Percentiles rank a stretch among this genome's conserved stretches.
phyloP scores from a whole-genome alignment of 2,113 vertebrate genomes.

The Chlamydotis undulata region DNA sequence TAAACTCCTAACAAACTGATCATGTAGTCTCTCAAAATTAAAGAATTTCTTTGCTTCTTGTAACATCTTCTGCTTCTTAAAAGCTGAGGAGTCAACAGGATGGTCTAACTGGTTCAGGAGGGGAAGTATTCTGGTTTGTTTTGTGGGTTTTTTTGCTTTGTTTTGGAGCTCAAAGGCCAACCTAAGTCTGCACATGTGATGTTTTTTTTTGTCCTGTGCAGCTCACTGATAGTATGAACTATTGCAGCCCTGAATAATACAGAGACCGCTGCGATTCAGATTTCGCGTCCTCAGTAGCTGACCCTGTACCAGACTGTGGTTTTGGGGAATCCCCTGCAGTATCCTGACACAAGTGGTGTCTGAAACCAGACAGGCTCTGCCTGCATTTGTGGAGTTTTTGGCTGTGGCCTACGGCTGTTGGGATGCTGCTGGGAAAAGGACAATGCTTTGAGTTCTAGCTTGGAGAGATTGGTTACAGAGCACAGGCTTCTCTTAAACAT shows the following conservation, averaged over 20 bases:
- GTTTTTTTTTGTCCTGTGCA: background rate
- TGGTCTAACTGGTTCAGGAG: background rate
- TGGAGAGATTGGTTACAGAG: background rate
- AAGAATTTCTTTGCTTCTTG: background rate
- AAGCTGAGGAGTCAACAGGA: background rate
- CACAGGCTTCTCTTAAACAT: background rate
- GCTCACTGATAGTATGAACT: background rate
- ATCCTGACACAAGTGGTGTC: background rate
- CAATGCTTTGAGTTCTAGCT: background rate
- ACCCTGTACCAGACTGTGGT: accelerated
- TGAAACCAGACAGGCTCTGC: background rate
- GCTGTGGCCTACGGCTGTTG: background rate
- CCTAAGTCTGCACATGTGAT: background rate
- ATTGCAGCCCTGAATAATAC: background rate
- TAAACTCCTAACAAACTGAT: background rate
- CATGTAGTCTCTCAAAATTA: background rate
- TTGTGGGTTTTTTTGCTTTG: background rate
- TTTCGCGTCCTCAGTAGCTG: too few species aligned
- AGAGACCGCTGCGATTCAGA: too few species aligned
- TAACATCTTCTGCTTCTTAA: background rate
- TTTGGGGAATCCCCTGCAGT: background rate
- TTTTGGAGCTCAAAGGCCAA: background rate
- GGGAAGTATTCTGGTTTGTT: background rate
- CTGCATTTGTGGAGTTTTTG: background rate
- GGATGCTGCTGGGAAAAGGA: background rate